These are phyloP conservation scores for Siniperca chuatsi DNA, from an alignment of 2,113 vertebrate species.

Conservation along the genomic window DNA sequence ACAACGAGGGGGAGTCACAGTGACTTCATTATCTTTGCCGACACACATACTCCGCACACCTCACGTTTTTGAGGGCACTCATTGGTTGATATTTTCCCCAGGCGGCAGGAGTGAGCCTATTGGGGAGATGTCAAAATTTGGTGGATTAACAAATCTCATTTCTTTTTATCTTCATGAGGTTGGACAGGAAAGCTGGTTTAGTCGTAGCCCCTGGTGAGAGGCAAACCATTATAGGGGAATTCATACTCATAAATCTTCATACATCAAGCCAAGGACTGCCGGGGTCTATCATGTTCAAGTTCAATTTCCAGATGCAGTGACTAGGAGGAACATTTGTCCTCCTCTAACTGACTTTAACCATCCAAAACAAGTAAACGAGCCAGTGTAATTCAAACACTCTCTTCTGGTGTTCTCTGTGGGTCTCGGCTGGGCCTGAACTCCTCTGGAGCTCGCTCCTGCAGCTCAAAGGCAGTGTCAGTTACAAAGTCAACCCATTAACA, in stretches of 20 bases:
- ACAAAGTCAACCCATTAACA: conserved; percentile 81
- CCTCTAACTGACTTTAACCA: conserved; percentile 21
- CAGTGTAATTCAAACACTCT: conserved; percentile 58
- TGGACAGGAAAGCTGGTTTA: conserved; percentile 60
- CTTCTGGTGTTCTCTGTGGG: conserved; percentile 46
- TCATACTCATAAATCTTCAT: conserved; percentile 69
- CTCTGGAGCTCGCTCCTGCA: conserved; percentile 53
- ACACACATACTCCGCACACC: conserved; percentile 46
- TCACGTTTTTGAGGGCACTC: conserved; percentile 34
- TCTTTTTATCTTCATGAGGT: conserved; percentile 73
- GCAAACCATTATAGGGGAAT: conserved; percentile 61
- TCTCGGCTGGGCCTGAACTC: conserved; percentile 44
- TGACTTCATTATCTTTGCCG: conserved; percentile 68
- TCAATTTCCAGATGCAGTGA: conserved; percentile 62
- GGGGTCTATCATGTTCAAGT: conserved; percentile 62
- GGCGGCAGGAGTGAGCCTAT: conserved; percentile 49
- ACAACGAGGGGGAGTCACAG: conserved; percentile 42
- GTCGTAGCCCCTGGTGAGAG: conserved; percentile 66
- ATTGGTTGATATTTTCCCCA: conserved; percentile 60
- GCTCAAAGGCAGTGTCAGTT: conserved; percentile 73
- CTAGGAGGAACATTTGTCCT: conserved; percentile 45
- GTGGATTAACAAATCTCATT: conserved; percentile 79
- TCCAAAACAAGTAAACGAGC: conserved; percentile 59
- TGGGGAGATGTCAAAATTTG: conserved; percentile 66
- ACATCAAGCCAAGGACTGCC: conserved; percentile 54